Evolutionary conservation across 2,113 vertebrate species (phyloP).

Genomic region (Hydrochoerus hydrochaeris): DNA sequence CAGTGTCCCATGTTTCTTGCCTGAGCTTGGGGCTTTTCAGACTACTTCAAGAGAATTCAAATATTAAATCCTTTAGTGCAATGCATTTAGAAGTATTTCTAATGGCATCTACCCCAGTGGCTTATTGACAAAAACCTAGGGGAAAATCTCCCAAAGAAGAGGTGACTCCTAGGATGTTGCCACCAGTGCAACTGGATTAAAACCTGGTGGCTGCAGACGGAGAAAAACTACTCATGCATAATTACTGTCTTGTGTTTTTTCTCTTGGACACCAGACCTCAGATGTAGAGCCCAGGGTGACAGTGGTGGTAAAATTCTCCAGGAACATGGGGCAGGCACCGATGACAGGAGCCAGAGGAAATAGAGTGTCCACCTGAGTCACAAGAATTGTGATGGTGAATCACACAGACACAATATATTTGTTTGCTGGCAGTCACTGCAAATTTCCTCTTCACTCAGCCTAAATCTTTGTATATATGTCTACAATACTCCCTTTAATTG

Average conservation of each 20-base stretch:
- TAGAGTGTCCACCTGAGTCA: neutral
- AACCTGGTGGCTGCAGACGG: neutral
- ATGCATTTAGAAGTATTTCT: too few species aligned
- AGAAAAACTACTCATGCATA: neutral
- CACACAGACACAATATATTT: neutral
- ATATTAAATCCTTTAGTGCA: too few species aligned
- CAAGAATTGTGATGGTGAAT: rapidly evolving
- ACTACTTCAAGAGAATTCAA: too few species aligned
- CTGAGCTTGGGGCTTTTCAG: too few species aligned
- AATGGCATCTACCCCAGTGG: neutral
- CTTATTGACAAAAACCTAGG: neutral
- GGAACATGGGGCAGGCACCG: too few species aligned
- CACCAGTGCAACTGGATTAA: neutral
- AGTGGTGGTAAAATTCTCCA: too few species aligned
- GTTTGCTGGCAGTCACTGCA: rapidly evolving
- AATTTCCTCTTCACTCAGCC: neutral
- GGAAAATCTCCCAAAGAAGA: too few species aligned
- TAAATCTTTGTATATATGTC: too few species aligned
- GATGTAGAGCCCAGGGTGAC: neutral
- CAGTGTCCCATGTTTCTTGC: too few species aligned
- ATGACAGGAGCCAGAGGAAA: too few species aligned
- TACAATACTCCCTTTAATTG: neutral
- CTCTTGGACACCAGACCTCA: neutral
- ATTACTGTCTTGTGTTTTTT: neutral
- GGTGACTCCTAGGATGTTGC: neutral